These are phyloP conservation scores for Formica aserva DNA, from an alignment of 2,888 invertebrate genomes.

Conservation along the genomic window DNA sequence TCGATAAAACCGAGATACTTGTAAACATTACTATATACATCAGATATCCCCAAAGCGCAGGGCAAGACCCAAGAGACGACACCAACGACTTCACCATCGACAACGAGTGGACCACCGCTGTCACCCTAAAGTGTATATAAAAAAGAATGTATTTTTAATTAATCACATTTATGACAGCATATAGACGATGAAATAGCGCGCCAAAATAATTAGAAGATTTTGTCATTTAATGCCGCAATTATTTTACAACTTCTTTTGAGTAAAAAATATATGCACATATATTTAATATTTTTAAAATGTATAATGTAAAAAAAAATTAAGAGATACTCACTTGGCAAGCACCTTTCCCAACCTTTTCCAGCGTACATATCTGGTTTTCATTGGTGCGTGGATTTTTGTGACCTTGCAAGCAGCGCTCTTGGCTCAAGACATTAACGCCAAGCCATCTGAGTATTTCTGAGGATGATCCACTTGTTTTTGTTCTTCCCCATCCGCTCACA, in stretches of 20 bases:
- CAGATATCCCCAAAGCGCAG: conserved; percentile 60
- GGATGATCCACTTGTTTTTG: neutral
- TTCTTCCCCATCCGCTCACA: conserved; percentile 23
- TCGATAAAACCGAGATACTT: conserved; percentile 57
- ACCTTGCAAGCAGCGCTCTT: neutral
- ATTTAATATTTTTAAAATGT: conserved; percentile 2
- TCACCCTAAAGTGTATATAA: conserved; percentile 66
- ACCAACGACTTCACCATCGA: conserved; percentile 60
- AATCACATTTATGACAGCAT: neutral
- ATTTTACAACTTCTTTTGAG: neutral
- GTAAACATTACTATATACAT: conserved; percentile 65
- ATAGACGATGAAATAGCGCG: neutral
- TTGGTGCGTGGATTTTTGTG: conserved; percentile 7
- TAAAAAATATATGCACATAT: neutral
- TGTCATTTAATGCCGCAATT: neutral
- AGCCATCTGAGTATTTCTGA: neutral
- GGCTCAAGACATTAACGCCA: neutral
- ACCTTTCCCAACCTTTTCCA: conserved; percentile 8
- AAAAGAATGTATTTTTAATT: neutral
- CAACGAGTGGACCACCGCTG: conserved; percentile 69
- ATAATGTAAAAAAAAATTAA: conserved; percentile 14
- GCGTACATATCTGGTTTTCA: conserved; percentile 15
- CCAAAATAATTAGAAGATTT: neutral
- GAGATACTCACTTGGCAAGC: conserved; percentile 12
- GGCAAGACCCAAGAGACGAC: conserved; percentile 64